Evolutionary conservation across 2,113 vertebrate genomes (phyloP).

Genomic region (Tetrax tetrax): DNA sequence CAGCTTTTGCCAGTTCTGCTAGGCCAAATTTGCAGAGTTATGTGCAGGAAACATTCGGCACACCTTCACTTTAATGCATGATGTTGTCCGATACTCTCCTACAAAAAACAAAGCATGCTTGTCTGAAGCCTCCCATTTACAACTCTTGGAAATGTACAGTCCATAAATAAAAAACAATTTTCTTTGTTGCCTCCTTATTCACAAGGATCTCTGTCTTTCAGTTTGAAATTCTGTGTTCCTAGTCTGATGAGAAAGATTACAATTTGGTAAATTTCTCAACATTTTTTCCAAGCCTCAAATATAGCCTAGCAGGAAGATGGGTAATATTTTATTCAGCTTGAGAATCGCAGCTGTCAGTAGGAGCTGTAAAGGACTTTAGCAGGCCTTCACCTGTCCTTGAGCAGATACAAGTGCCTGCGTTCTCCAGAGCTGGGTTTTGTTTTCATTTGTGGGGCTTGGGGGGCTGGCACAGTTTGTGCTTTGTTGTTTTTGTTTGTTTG

Average conservation of each 20-base stretch:
- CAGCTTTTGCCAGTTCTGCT: background rate
- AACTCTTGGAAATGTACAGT: background rate
- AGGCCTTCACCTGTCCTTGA: background rate
- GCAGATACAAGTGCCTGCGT: background rate
- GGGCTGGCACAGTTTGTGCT: background rate
- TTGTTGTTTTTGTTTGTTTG: background rate
- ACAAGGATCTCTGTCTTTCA: background rate
- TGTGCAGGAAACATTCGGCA: background rate
- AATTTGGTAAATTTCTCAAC: background rate
- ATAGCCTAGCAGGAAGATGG: accelerated
- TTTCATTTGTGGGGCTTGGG: background rate
- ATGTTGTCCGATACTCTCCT: background rate
- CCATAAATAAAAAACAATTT: background rate
- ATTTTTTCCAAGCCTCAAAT: background rate
- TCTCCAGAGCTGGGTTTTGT: background rate
- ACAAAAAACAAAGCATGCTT: background rate
- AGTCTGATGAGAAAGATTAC: background rate
- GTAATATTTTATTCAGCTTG: background rate
- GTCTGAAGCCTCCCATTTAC: background rate
- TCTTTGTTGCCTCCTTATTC: background rate
- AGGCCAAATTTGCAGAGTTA: background rate
- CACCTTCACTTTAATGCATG: background rate
- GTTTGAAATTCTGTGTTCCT: background rate
- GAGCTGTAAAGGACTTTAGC: background rate
- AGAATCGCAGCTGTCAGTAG: background rate